Percentiles rank a stretch among this genome's conserved stretches.
These are phyloP conservation scores for Sisyra nigra DNA, from an alignment of 2,888 invertebrate genomes.

Conservation along the genomic window DNA sequence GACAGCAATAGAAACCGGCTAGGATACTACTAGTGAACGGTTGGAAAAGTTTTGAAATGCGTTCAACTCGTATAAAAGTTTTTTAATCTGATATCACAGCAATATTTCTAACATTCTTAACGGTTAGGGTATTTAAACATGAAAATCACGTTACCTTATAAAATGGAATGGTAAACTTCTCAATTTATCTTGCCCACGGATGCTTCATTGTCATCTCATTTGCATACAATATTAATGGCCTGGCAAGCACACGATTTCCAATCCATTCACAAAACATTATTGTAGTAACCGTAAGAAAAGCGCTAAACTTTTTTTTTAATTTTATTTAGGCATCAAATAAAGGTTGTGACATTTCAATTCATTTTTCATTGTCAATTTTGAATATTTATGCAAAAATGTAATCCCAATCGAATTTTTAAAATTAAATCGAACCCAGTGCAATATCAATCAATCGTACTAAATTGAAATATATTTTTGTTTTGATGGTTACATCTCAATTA, in stretches of 20 bases:
- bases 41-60: too few species aligned
- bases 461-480: too few species aligned
- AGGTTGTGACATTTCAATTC: not conserved
- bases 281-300: too few species aligned
- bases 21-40: not conserved
- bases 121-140: not conserved
- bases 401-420: too few species aligned
- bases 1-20: not conserved
- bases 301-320: too few species aligned
- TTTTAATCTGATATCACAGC: too few species aligned
- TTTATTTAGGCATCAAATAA: not conserved
- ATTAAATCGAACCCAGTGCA: too few species aligned
- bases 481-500: too few species aligned
- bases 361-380: conserved; percentile 1
- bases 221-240: conserved; percentile 17
- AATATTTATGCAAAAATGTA: not conserved
- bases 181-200: conserved; percentile 1
- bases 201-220: conserved; percentile 13
- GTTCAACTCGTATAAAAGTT: too few species aligned
- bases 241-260: conserved; percentile 13
- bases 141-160: not conserved
- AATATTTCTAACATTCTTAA: too few species aligned
- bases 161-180: not conserved
- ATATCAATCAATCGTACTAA: too few species aligned
- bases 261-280: conserved; percentile 13